phyloP scores from a whole-genome alignment of 2,797 vertebrate species.

The Mormyrus hasselquistii region DNA sequence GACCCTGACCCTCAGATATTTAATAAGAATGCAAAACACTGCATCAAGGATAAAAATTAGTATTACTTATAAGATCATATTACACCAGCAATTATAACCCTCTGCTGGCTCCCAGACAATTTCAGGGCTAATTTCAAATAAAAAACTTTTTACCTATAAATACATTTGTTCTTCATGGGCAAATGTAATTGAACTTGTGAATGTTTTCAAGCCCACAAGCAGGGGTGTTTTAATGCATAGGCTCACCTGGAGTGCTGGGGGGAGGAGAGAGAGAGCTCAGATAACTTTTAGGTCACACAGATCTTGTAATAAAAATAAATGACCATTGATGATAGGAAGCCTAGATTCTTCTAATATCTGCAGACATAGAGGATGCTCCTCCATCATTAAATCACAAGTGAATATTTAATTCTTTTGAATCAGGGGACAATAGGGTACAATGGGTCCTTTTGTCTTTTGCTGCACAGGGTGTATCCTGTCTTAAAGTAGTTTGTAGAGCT shows the following conservation, averaged over 20 bases:
- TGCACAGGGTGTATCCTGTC: background rate
- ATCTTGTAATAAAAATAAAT: background rate
- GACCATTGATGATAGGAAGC: background rate
- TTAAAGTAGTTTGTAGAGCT: background rate
- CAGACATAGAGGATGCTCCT: background rate
- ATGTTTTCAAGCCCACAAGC: background rate
- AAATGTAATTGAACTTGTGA: background rate
- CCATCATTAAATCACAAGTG: background rate
- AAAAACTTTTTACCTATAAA: background rate
- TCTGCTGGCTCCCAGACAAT: background rate
- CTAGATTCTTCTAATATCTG: background rate
- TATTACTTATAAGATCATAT: background rate
- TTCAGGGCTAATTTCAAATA: background rate
- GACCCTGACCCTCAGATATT: background rate
- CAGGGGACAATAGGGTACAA: background rate
- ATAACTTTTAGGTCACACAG: background rate
- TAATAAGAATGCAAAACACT: background rate
- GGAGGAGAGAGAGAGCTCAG: background rate
- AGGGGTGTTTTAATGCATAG: background rate
- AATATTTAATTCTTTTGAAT: background rate
- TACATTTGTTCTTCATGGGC: background rate
- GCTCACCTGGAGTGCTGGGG: background rate
- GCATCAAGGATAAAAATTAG: background rate
- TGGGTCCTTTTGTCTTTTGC: background rate
- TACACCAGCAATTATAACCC: background rate